Base-by-base conservation (phyloP, 2,888 invertebrate genomes). In the Tetanocera ferruginea region DNA sequence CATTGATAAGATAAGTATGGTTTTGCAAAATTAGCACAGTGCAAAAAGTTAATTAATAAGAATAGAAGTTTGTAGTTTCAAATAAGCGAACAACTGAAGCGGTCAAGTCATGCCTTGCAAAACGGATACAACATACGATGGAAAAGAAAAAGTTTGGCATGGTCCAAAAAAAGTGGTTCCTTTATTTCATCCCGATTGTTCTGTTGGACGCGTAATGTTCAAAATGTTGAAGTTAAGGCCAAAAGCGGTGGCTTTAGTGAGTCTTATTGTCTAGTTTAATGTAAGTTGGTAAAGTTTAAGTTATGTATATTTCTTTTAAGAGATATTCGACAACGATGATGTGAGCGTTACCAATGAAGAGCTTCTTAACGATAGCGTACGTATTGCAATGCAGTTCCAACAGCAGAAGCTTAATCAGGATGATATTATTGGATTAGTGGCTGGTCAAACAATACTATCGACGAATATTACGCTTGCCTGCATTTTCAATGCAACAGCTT, bases 141-240 rank as follows among this genome's bases (percentile, higher is more conserved):
- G 17, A 14, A 11, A 49, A 11, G 23, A 19, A 5, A 49, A 69
- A 69, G 17, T 69, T 19, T 69, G 69, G 69, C 25, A 51, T 51
- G 69, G 69, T 0, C 69, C 49, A 6, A 49, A 69, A 3, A 2
- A 5, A 6, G 11, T 14, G 0, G 49, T 8, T 11, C 51, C 69
- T 23, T 17, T 69, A 11, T 69, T 51, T 51, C 23, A 69, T 69
- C 69, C 51, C 5, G 51, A 69, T 17, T 51, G 69, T 11, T 69
- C 69, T 11, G 14, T 51, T 17, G 69, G 69, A 14, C 64, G 64
- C 6, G 49, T 69, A 2, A 5, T 69, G 17, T 49, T 25, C 28
- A 5, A 49, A 4, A 69, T 49, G 69, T 51, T 69, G 69, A 49
- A 69, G 28, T 28, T 69, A 14, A 69, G 51, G 19, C 69, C 69